These are phyloP conservation scores for Anser cygnoides DNA, from an alignment of 2,113 vertebrate species.

Conservation along the genomic window DNA sequence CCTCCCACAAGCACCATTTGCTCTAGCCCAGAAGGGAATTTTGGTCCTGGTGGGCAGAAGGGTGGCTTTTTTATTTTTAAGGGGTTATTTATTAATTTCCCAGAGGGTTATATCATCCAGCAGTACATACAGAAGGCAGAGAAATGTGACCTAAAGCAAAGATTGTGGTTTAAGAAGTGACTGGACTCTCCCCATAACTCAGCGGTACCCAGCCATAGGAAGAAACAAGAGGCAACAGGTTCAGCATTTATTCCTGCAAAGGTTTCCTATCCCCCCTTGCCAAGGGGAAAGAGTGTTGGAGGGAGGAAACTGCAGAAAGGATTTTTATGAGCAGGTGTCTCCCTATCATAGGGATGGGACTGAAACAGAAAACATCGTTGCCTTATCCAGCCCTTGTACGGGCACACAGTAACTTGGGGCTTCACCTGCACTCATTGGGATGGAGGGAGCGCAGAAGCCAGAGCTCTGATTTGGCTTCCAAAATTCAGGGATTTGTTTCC, in stretches of 20 bases:
- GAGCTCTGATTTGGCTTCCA: background rate
- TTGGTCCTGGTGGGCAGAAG: background rate
- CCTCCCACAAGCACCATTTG: background rate
- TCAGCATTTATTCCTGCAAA: accelerated
- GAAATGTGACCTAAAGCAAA: background rate
- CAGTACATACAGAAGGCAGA: background rate
- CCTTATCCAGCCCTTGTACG: background rate
- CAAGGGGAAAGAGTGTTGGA: background rate
- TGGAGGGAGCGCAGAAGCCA: background rate
- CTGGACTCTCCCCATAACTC: background rate
- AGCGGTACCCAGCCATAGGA: accelerated
- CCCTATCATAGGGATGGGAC: background rate
- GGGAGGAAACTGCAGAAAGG: background rate
- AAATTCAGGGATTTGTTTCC: background rate
- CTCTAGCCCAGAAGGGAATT: background rate
- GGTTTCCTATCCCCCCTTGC: background rate
- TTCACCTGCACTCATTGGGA: background rate
- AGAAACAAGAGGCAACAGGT: background rate
- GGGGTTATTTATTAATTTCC: background rate
- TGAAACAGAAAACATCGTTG: background rate
- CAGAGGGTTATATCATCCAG: background rate
- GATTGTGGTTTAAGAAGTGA: background rate
- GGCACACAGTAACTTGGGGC: background rate
- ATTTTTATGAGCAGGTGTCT: background rate
- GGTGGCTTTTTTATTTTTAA: background rate